Conservation (phyloP, 2,797 vertebrate genomes). For the Gila robusta region DNA sequence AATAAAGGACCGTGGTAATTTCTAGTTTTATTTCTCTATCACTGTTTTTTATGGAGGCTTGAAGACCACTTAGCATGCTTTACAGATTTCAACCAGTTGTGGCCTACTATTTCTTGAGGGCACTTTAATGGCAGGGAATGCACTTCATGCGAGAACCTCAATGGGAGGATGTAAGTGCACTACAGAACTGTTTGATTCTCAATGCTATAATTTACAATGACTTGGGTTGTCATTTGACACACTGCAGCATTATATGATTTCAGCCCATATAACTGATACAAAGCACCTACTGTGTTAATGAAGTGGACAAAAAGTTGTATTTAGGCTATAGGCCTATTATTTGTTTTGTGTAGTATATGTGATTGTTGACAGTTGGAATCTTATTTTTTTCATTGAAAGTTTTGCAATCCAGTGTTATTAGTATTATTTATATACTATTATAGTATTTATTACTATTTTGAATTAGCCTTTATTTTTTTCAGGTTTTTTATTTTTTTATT, state of each 20-base stretch:
- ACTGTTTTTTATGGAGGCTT: slow-evolving; percentile 10
- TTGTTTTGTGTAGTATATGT: too few species aligned
- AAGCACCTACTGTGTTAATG: slow-evolving; percentile 13
- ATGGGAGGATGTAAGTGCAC: slow-evolving; percentile 32
- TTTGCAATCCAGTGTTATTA: neutral
- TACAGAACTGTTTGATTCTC: slow-evolving; percentile 34
- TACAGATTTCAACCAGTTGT: slow-evolving; percentile 27
- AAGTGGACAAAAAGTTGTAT: neutral
- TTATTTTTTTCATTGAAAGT: neutral
- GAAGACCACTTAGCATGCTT: slow-evolving; percentile 27
- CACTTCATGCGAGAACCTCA: slow-evolving; percentile 34
- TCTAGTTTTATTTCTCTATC: slow-evolving; percentile 22
- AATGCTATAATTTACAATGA: slow-evolving; percentile 40
- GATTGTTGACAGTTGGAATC: neutral
- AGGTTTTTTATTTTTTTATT: too few species aligned
- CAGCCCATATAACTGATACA: slow-evolving; percentile 15
- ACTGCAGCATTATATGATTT: slow-evolving; percentile 10
- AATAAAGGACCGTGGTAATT: slow-evolving; percentile 36
- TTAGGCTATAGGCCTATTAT: too few species aligned
- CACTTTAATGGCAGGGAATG: slow-evolving; percentile 46
- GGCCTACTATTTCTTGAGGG: slow-evolving; percentile 41
- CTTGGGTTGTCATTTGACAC: slow-evolving; percentile 27
- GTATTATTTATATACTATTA: neutral
- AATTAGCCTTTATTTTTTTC: neutral
- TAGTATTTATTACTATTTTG: neutral